Percentiles rank a stretch among this genome's conserved stretches.
Conservation (phyloP, 2,113 vertebrate genomes). For the Pipra filicauda region DNA sequence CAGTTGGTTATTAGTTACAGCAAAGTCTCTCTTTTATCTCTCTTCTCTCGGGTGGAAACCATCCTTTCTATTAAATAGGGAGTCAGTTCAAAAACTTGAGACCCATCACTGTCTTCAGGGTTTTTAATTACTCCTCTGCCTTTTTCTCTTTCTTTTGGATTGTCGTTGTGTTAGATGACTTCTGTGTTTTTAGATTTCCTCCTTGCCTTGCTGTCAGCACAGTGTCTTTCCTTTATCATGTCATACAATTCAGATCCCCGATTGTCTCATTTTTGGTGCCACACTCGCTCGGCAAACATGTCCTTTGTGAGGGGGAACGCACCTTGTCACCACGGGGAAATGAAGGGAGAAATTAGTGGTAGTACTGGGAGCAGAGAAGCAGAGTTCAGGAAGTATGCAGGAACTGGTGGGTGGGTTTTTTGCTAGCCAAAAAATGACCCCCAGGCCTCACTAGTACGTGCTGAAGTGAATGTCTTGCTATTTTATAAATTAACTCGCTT, state of each 20-base stretch:
- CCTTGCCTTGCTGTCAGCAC: background rate
- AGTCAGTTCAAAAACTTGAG: conserved; percentile 57
- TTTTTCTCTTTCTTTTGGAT: background rate
- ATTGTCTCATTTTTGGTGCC: background rate
- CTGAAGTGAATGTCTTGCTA: background rate
- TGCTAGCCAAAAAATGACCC: background rate
- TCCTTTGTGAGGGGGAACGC: background rate
- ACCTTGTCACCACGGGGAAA: background rate
- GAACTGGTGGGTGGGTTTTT: background rate
- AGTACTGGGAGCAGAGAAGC: background rate
- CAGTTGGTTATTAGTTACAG: conserved; percentile 66
- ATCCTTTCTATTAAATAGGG: conserved; percentile 38
- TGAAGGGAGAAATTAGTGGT: background rate
- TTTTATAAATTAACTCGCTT: conserved; percentile 7
- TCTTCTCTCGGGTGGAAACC: conserved; percentile 52
- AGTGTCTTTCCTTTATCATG: background rate
- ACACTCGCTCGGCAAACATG: accelerated
- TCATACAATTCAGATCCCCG: background rate
- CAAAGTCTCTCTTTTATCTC: conserved; percentile 42
- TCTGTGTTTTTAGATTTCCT: conserved; percentile 14
- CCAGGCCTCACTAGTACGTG: background rate
- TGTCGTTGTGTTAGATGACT: background rate
- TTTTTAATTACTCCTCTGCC: conserved; percentile 54
- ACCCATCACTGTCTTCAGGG: conserved; percentile 33
- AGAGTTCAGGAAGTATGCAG: background rate